phyloP scores from a whole-genome alignment of 1,140 invertebrate species.

The Megathymus violae region DNA sequence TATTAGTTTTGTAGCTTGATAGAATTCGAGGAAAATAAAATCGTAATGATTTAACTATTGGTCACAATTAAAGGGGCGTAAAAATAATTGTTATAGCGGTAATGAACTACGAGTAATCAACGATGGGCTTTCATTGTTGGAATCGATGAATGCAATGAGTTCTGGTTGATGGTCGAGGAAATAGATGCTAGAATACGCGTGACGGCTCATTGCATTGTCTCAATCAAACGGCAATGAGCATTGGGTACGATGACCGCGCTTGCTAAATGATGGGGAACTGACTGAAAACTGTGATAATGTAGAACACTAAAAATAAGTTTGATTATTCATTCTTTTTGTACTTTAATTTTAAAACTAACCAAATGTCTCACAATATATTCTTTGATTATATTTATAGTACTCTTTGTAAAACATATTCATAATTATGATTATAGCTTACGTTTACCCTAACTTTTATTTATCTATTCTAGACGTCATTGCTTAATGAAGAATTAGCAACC shows the following conservation, averaged over 20 bases:
- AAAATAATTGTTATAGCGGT: constrained; percentile 72
- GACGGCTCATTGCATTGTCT: constrained; percentile 67
- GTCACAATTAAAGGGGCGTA: constrained; percentile 65
- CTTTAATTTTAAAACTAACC: constrained; percentile 8
- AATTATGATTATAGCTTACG: no score
- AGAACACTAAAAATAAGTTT: constrained; percentile 24
- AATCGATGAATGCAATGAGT: constrained; percentile 45
- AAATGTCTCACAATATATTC: no score
- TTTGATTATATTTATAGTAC: no score
- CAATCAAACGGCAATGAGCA: constrained; percentile 75
- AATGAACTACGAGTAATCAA: constrained; percentile 58
- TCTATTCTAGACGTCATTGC: no score
- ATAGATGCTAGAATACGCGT: constrained; percentile 57
- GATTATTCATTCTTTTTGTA: background rate
- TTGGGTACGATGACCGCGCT: constrained; percentile 70
- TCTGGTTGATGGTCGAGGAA: constrained; percentile 57
- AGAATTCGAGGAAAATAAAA: constrained; percentile 17
- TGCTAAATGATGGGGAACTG: constrained; percentile 68
- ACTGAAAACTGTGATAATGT: constrained; percentile 27
- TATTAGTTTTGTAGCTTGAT: constrained; percentile 17
- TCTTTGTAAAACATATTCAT: no score
- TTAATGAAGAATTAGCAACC: no score
- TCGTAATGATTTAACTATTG: constrained; percentile 40
- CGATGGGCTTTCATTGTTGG: constrained; percentile 54
- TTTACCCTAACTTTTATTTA: no score